Evolutionary conservation across 2,113 vertebrate species (phyloP), one percentile per base, ranked within the genome.

Genomic region (Calypte anna): DNA sequence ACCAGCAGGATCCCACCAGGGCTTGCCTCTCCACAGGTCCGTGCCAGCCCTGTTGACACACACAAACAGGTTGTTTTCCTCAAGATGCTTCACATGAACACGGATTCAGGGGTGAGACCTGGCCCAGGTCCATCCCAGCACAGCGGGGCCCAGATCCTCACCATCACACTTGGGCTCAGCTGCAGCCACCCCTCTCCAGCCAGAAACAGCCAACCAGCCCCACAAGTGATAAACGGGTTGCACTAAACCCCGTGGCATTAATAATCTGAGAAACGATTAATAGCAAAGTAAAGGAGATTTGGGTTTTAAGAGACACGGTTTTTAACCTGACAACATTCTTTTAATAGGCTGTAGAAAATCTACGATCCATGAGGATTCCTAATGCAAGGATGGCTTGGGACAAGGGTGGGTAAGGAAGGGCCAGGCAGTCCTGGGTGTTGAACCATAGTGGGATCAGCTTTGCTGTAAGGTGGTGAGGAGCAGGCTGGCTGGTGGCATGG

Each of bases 241-340:
- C 72, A 18, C 61, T 55, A 38, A 95, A 62, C 6, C 78, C 38
- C 2, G 50, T 4, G 43, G 86, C 88, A 93, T 18, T 88, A 77
- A 43, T 63, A 93, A 91, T 86, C 82, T 55, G 73, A 67, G 86
- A 86, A 88, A 92, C 23, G 31, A 92, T 95, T 96, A 92, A 92
- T 51, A 88, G 93, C 85, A 62, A 77, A 90, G 85, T 10, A 77
- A 91, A 96, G 88, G 72, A 70, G 95, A 81, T 96, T 94, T 90
- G 93, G 75, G 75, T 3, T 78, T 81, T 89, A 94, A 88, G 80
- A 30, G 92, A 90, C 51, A 92, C 43, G 82, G 51, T 25, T 82
- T 92, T 95, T 74, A 94, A 82, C 75, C 82, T 12, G 3, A 13
- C 74, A 48, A 21, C 31, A 74, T 77, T 87, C 82, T 48, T 66